Conservation (phyloP, 2,888 invertebrate species). For the Heliconius hortense region DNA sequence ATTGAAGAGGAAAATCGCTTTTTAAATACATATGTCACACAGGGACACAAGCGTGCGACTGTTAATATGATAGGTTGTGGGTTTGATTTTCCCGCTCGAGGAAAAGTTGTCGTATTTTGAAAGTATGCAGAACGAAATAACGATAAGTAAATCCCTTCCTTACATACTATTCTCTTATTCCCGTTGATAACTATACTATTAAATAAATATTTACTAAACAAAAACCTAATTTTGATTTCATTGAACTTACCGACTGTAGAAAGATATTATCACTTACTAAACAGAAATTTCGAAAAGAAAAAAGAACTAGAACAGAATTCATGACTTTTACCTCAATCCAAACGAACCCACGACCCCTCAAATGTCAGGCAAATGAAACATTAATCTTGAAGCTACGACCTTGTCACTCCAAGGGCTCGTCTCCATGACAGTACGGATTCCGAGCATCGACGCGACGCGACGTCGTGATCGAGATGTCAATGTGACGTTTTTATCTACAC, state of each 20-base stretch:
- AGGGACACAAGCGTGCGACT: too few relatives aligned
- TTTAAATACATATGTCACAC: neutral
- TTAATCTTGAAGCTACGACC: slow-evolving; percentile 60
- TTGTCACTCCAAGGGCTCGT: slow-evolving; percentile 56
- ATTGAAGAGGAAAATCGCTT: slow-evolving; percentile 20
- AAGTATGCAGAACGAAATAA: too few relatives aligned
- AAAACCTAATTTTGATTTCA: neutral
- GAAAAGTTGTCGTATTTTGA: too few relatives aligned
- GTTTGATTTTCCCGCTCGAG: too few relatives aligned
- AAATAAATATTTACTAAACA: neutral
- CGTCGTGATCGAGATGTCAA: slow-evolving; percentile 73
- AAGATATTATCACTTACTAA: neutral
- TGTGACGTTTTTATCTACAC: slow-evolving; percentile 57
- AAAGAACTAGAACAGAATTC: neutral
- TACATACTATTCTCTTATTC: too few relatives aligned
- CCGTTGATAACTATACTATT: neutral
- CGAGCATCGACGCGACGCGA: slow-evolving; percentile 44
- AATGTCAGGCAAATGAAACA: slow-evolving; percentile 33
- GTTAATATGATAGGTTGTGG: too few relatives aligned
- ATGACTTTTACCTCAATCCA: neutral
- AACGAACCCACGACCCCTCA: neutral
- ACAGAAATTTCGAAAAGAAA: neutral
- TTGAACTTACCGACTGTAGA: neutral
- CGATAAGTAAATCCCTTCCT: too few relatives aligned
- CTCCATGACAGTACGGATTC: slow-evolving; percentile 58